phyloP scores from a whole-genome alignment of 2,888 invertebrate species.

The Dermolepida albohirtum region DNA sequence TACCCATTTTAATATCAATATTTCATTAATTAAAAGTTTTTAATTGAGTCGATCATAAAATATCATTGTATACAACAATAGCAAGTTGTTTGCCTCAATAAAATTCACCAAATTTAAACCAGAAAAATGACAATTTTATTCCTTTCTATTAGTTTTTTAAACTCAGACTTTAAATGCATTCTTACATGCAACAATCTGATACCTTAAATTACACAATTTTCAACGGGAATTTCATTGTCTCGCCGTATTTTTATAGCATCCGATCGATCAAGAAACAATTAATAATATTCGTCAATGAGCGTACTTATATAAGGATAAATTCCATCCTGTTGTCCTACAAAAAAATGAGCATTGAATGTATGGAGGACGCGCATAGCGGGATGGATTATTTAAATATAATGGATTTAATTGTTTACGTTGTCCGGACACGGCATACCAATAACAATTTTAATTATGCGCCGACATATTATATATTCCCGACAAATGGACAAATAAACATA shows the following conservation, averaged over 20 bases:
- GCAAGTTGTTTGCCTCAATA: no score
- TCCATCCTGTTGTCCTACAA: slow-evolving; percentile 18
- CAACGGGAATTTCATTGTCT: slow-evolving; percentile 32
- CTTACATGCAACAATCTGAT: slow-evolving; percentile 8
- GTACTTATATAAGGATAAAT: slow-evolving; percentile 23
- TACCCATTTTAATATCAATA: no score
- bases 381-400: slow-evolving; percentile 36
- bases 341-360: slow-evolving; percentile 7
- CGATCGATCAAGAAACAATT: slow-evolving; percentile 31
- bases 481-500: slow-evolving; percentile 31
- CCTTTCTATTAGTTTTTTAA: background rate
- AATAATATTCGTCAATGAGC: slow-evolving; percentile 10
- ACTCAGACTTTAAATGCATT: background rate
- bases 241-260: slow-evolving; percentile 5
- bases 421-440: slow-evolving; percentile 21
- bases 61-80: no score
- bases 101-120: no score
- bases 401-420: slow-evolving; percentile 28
- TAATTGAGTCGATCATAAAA: no score
- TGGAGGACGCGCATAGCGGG: slow-evolving; percentile 17
- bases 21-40: no score
- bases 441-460: slow-evolving; percentile 28
- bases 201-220: slow-evolving; percentile 14
- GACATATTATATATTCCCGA: slow-evolving; percentile 3
- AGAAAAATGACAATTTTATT: no score